Conservation (phyloP, 2,113 vertebrate genomes). For the Corapipo altera region DNA sequence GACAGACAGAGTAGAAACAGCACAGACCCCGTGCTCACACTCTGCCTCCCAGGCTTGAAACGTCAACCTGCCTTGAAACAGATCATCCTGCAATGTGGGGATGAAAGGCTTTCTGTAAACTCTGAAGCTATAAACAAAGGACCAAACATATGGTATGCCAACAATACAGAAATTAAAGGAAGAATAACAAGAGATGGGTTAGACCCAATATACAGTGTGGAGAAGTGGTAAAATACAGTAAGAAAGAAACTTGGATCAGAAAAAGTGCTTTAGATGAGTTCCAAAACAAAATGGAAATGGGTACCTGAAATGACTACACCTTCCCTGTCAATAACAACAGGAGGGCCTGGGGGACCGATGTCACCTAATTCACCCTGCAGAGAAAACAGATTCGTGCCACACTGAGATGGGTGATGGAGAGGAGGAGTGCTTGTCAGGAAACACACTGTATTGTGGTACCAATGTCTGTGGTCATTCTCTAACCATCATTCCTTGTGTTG, state of each 20-base stretch:
- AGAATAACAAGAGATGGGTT: neutral
- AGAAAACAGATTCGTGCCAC: neutral
- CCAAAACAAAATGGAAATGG: constrained; percentile 25
- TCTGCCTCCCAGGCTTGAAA: neutral
- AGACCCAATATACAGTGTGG: neutral
- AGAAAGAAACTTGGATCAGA: neutral
- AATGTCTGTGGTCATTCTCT: neutral
- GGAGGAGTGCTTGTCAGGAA: neutral
- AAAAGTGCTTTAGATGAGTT: neutral
- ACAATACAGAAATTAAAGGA: neutral
- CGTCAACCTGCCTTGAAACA: neutral
- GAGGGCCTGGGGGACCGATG: constrained; percentile 79
- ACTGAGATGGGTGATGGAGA: neutral
- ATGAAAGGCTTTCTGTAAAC: neutral
- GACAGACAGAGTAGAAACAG: neutral
- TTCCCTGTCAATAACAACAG: constrained; percentile 30
- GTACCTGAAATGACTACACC: constrained; percentile 75
- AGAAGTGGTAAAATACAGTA: neutral
- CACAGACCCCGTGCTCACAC: neutral
- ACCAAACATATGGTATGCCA: neutral
- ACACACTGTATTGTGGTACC: neutral
- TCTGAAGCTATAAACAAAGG: neutral
- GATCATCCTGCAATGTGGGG: neutral
- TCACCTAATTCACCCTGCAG: constrained; percentile 87
- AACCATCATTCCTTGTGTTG: neutral